Percentiles rank a stretch among this genome's conserved stretches.
These are phyloP conservation scores for Monopterus albus DNA, from an alignment of 2,113 vertebrate genomes.

Conservation along the genomic window DNA sequence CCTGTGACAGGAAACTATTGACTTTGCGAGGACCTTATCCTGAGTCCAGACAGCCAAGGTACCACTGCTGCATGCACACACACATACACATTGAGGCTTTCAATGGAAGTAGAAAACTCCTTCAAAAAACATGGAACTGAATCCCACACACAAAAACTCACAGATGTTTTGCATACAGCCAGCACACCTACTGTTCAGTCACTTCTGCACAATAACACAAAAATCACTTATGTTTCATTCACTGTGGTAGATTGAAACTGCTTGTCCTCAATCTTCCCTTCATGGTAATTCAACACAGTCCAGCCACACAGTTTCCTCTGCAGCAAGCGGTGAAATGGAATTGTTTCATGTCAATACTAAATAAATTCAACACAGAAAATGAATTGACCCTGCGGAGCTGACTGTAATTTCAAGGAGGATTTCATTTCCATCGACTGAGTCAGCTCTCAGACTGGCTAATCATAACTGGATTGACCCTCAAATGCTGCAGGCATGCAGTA, in stretches of 20 bases:
- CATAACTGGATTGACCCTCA: constrained; percentile 11
- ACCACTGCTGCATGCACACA: neutral
- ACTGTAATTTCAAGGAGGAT: constrained; percentile 28
- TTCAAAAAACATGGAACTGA: constrained; percentile 15
- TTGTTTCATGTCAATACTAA: constrained; percentile 61
- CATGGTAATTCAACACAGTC: constrained; percentile 26
- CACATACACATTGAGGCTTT: neutral
- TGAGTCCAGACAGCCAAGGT: neutral
- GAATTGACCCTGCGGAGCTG: constrained; percentile 37
- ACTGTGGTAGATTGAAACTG: constrained; percentile 32
- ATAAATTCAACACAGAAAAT: constrained; percentile 46
- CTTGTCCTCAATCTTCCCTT: constrained; percentile 37
- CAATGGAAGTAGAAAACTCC: neutral
- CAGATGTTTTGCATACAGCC: neutral
- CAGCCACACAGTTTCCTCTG: constrained; percentile 14
- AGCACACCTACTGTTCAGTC: neutral
- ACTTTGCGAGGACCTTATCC: constrained; percentile 24
- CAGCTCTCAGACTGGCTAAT: constrained; percentile 21
- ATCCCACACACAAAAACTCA: neutral
- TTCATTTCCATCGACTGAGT: constrained; percentile 43
- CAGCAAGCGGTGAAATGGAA: constrained; percentile 32
- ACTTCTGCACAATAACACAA: constrained; percentile 29
- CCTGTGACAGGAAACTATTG: neutral
- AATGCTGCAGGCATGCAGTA: neutral
- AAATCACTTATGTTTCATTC: constrained; percentile 32